A percentile compares a stretch with the other conserved stretches of the same genome.
phyloP scores from a whole-genome alignment of 1,140 invertebrate species.

The Drosophila hydei region DNA sequence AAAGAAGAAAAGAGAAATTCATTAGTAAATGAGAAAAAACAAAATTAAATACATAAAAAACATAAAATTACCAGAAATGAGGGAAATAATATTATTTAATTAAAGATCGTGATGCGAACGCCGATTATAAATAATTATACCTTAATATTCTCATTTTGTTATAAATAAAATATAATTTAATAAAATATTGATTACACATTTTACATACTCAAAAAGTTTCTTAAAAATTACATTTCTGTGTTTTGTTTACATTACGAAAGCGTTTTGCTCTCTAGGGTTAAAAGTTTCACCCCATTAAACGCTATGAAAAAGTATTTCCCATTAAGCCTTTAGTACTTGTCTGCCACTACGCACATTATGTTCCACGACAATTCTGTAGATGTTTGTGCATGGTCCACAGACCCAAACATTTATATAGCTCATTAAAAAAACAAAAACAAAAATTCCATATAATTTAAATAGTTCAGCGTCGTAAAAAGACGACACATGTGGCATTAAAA shows the following conservation, averaged over 20 bases:
- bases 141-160: no score
- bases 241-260: conserved; percentile 15
- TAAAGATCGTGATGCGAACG: no score
- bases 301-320: conserved; percentile 14
- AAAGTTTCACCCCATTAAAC: conserved; percentile 4
- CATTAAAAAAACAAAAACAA: conserved; percentile 50
- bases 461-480: conserved; percentile 61
- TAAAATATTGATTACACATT: no score
- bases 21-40: not conserved
- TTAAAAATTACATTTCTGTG: no score
- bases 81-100: no score
- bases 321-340: conserved; percentile 27
- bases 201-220: no score
- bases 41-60: no score
- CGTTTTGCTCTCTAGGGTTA: not conserved
- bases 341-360: conserved; percentile 26
- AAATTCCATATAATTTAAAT: conserved; percentile 60
- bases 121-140: no score
- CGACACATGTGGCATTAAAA: conserved; percentile 63
- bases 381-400: conserved; percentile 7
- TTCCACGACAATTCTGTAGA: conserved; percentile 27
- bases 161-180: no score
- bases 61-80: no score
- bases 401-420: conserved; percentile 66
- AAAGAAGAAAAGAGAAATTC: conserved; percentile 21